Conservation (phyloP, 2,113 vertebrate species). For the Urocitellus parryii region DNA sequence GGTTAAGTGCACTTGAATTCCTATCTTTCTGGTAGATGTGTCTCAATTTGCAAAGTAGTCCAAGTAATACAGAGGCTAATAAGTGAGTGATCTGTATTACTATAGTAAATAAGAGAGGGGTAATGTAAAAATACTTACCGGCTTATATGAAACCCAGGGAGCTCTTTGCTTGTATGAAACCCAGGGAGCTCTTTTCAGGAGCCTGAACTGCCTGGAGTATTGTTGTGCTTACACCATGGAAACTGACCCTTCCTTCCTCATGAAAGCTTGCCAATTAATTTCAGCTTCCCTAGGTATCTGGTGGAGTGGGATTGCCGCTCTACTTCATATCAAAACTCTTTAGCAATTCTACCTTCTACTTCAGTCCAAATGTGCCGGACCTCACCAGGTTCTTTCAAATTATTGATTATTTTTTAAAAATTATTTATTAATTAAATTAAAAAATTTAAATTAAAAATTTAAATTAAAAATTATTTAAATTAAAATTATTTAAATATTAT, state of each 20-base stretch:
- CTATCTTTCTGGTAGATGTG: neutral
- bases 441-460: too few relatives aligned
- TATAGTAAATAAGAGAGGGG: neutral
- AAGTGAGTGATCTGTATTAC: neutral
- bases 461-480: too few relatives aligned
- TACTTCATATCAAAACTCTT: neutral
- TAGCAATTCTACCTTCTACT: neutral
- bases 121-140: slow-evolving; percentile 60
- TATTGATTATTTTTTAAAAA: neutral
- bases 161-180: neutral
- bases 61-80: neutral
- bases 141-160: neutral
- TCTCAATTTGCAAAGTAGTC: neutral
- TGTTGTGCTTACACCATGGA: slow-evolving; percentile 71
- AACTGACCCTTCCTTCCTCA: slow-evolving; percentile 62
- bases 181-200: neutral
- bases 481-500: too few relatives aligned
- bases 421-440: too few relatives aligned
- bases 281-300: neutral
- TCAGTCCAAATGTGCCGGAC: neutral
- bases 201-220: neutral
- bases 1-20: neutral
- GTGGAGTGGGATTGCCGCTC: rapidly evolving
- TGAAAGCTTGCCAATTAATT: neutral
- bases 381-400: neutral